phyloP scores from a whole-genome alignment of 2,888 invertebrate genomes.

The Troilus luridus region DNA sequence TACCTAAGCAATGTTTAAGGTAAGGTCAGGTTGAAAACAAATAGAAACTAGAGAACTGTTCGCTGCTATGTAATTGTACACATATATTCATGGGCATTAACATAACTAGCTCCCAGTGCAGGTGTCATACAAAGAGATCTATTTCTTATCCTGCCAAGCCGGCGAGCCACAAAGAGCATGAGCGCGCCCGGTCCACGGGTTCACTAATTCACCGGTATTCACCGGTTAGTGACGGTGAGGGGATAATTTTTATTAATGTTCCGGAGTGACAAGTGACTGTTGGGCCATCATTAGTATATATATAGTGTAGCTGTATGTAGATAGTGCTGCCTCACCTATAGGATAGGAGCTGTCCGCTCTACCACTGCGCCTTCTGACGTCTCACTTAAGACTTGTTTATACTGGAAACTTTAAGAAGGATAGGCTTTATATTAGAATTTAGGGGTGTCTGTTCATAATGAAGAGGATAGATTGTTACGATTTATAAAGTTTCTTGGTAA shows the following conservation, averaged over 20 bases:
- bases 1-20: neutral
- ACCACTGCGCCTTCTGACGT: neutral
- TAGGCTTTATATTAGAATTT: no score
- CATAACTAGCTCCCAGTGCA: conserved; percentile 2
- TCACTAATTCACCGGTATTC: conserved; percentile 48
- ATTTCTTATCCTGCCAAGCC: conserved; percentile 32
- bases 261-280: conserved; percentile 40
- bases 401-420: no score
- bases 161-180: conserved; percentile 12
- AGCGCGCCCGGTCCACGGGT: neutral
- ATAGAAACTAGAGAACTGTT: neutral
- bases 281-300: conserved; percentile 43
- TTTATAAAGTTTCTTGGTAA: no score
- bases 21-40: neutral
- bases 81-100: neutral
- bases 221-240: conserved; percentile 45
- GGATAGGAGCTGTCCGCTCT: neutral
- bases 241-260: conserved; percentile 44
- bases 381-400: neutral
- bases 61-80: neutral
- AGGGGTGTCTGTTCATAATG: no score
- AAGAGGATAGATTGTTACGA: no score
- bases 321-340: conserved; percentile 10
- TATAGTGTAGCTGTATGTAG: conserved; percentile 41
- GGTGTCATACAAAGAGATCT: conserved; percentile 20